phyloP scores from a whole-genome alignment of 2,888 invertebrate genomes.

The Poecilus cupreus region DNA sequence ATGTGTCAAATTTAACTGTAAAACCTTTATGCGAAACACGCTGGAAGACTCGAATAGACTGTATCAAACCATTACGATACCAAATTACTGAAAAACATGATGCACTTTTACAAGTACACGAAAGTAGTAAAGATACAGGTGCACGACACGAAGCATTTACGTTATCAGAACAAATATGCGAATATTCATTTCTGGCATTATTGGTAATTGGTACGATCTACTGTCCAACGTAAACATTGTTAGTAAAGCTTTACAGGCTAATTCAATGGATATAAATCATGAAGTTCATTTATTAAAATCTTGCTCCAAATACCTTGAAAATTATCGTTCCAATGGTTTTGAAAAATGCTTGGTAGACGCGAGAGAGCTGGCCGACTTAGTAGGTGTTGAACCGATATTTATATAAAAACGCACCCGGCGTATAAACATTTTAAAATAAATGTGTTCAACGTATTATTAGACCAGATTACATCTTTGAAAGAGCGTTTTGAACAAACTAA shows the following conservation, averaged over 20 bases:
- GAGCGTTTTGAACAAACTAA: slow-evolving; percentile 13
- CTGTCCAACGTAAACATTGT: slow-evolving; percentile 1
- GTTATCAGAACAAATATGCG: slow-evolving; percentile 16
- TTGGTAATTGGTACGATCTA: slow-evolving; percentile 8
- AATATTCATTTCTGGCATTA: background rate
- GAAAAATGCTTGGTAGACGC: background rate
- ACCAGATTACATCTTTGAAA: background rate
- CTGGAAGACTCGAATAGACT: slow-evolving; percentile 1
- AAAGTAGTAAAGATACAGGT: slow-evolving; percentile 1
- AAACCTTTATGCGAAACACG: slow-evolving; percentile 3
- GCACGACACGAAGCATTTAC: slow-evolving; percentile 26
- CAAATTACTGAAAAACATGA: slow-evolving; percentile 1
- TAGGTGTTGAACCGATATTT: background rate
- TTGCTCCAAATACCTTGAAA: background rate
- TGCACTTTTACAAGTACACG: slow-evolving; percentile 6
- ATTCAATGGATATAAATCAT: background rate
- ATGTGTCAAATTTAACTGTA: background rate
- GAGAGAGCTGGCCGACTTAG: background rate
- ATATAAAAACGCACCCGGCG: background rate
- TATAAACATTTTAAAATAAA: slow-evolving; percentile 22
- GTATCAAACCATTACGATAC: slow-evolving; percentile 1
- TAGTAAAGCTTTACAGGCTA: background rate
- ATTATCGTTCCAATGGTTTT: background rate
- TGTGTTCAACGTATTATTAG: background rate
- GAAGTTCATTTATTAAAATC: background rate